These are phyloP conservation scores for Lycophotia porphyrea DNA, from an alignment of 2,888 invertebrate species.

Conservation along the genomic window DNA sequence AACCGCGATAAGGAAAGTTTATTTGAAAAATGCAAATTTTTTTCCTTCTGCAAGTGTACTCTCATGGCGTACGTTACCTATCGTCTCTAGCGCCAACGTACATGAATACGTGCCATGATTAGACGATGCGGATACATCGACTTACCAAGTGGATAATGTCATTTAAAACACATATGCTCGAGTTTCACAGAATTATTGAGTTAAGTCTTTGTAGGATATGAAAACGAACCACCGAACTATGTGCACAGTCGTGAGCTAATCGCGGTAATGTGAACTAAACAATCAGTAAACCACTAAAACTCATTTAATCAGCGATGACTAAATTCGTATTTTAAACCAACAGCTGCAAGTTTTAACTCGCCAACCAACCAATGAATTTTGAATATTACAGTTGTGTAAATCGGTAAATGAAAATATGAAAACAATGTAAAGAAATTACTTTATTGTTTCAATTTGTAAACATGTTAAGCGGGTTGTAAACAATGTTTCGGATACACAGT, in stretches of 20 bases:
- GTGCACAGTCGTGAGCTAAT: slow-evolving; percentile 16
- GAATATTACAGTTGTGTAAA: slow-evolving; percentile 32
- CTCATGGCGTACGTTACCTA: background rate
- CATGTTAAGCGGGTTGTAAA: slow-evolving; percentile 28
- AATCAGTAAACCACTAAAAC: slow-evolving; percentile 34
- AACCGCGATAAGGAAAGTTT: too few species aligned
- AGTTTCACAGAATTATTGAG: background rate
- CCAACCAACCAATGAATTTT: slow-evolving; percentile 23
- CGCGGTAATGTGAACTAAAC: slow-evolving; percentile 24
- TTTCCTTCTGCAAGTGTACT: background rate
- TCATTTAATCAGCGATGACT: slow-evolving; percentile 24
- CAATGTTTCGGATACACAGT: slow-evolving; percentile 34
- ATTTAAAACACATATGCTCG: background rate
- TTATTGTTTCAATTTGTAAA: slow-evolving; percentile 23
- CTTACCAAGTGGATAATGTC: slow-evolving; percentile 6
- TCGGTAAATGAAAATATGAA: slow-evolving; percentile 28
- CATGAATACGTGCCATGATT: slow-evolving; percentile 1
- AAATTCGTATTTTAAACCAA: slow-evolving; percentile 41
- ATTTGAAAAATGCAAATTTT: background rate
- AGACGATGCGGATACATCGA: background rate
- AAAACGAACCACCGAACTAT: slow-evolving; percentile 18
- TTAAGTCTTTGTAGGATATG: slow-evolving; percentile 11
- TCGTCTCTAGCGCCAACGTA: background rate
- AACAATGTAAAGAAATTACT: slow-evolving; percentile 20
- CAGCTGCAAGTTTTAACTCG: slow-evolving; percentile 29